Conservation (phyloP, 92 coral and sea anemone genomes). For the Meandrina meandrites region DNA sequence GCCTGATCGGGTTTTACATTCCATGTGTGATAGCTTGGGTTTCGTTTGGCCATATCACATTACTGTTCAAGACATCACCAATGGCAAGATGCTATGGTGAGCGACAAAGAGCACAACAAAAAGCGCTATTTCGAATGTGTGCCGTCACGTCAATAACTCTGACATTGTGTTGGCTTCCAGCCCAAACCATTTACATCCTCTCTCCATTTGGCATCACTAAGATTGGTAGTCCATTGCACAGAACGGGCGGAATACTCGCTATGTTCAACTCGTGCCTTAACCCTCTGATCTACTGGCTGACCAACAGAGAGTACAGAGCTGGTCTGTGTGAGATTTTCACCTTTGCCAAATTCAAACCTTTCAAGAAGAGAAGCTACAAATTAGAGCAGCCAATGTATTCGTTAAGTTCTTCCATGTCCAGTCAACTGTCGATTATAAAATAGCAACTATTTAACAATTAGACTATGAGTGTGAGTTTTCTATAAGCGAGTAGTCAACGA, state of each 20-base stretch:
- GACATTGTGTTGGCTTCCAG: constrained; percentile 83
- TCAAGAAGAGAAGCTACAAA: not conserved
- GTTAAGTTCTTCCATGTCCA: too few species aligned
- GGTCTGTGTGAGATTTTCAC: constrained; percentile 33
- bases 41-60: constrained; percentile 54
- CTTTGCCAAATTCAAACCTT: not conserved
- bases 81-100: not conserved
- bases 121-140: constrained; percentile 63
- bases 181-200: constrained; percentile 61
- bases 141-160: constrained; percentile 55
- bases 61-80: constrained; percentile 54
- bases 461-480: too few species aligned
- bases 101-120: constrained; percentile 29
- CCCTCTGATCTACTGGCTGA: constrained; percentile 73
- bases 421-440: too few species aligned
- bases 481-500: too few species aligned
- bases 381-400: not conserved
- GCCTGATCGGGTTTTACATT: constrained; percentile 53
- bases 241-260: constrained; percentile 51
- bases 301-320: constrained; percentile 63
- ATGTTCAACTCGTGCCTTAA: constrained; percentile 76
- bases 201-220: constrained; percentile 54
- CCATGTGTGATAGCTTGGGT: constrained; percentile 69
- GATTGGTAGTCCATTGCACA: constrained; percentile 64
- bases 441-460: too few species aligned